Conservation (phyloP, 1,140 invertebrate species). For the Leptinotarsa undecemlineata region DNA sequence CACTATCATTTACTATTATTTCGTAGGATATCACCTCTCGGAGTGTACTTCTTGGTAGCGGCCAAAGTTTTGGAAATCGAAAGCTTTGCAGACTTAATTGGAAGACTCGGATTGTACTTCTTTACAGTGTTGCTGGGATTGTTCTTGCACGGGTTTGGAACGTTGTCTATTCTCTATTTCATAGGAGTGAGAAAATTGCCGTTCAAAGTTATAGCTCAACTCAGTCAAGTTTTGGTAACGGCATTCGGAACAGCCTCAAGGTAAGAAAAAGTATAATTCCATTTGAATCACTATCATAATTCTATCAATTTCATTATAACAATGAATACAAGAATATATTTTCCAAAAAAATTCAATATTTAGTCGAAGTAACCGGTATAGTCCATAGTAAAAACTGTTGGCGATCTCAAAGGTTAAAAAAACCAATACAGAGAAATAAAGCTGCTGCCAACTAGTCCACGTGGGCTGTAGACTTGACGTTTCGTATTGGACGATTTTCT, state of each 20-base stretch:
- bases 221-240: slow-evolving; percentile 86
- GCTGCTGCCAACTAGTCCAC: too few relatives aligned
- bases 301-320: too few relatives aligned
- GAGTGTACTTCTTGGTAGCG: slow-evolving; percentile 88
- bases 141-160: slow-evolving; percentile 86
- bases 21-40: slow-evolving; percentile 86
- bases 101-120: slow-evolving; percentile 89
- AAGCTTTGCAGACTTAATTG: slow-evolving; percentile 78
- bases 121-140: slow-evolving; percentile 87
- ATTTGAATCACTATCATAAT: too few relatives aligned
- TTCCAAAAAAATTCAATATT: too few relatives aligned
- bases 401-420: not conserved
- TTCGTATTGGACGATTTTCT: too few relatives aligned
- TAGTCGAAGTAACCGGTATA: too few relatives aligned
- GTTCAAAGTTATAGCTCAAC: slow-evolving; percentile 78
- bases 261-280: slow-evolving; percentile 55
- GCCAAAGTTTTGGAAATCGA: slow-evolving; percentile 88
- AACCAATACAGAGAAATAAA: not conserved
- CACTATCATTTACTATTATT: not conserved
- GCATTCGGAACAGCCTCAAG: slow-evolving; percentile 93
- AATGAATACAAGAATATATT: too few relatives aligned
- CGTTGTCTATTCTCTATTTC: slow-evolving; percentile 83
- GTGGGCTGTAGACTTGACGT: too few relatives aligned
- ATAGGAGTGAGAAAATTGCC: slow-evolving; percentile 77
- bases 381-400: not conserved